Conservation (phyloP, 2,888 invertebrate species). For the Papilio gigon region DNA sequence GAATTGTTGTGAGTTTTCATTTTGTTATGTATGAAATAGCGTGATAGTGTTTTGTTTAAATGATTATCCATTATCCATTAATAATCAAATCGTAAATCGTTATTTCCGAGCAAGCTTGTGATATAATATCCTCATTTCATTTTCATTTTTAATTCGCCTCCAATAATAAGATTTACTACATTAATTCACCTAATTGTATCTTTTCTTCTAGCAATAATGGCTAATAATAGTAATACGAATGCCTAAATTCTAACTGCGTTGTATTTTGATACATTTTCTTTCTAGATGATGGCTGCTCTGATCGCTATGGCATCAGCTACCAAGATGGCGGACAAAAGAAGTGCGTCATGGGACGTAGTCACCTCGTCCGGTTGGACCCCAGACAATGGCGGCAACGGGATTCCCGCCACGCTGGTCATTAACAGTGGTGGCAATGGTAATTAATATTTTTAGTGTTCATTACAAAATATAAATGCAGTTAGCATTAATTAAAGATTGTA, state of each 20-base stretch:
- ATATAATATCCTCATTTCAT: too few species aligned
- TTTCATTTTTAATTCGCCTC: too few species aligned
- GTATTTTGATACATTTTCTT: too few species aligned
- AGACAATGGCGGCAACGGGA: conserved; percentile 50
- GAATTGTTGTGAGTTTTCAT: conserved; percentile 60
- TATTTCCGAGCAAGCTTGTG: too few species aligned
- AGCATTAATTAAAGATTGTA: too few species aligned
- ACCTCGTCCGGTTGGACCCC: conserved; percentile 50
- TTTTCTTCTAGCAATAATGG: too few species aligned
- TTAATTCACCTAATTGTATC: too few species aligned
- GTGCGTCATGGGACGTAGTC: conserved; percentile 54
- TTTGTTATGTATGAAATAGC: background rate
- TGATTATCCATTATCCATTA: background rate
- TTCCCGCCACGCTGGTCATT: conserved; percentile 43
- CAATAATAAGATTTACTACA: too few species aligned
- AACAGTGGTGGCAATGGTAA: conserved; percentile 33
- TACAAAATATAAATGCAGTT: too few species aligned
- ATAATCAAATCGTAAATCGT: too few species aligned
- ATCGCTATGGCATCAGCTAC: conserved; percentile 49
- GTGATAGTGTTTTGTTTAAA: background rate
- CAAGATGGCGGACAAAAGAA: conserved; percentile 63
- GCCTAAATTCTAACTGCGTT: too few species aligned
- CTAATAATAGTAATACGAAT: too few species aligned
- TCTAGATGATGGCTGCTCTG: conserved; percentile 50
- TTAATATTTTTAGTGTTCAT: background rate